Base-by-base conservation (phyloP, 2,113 vertebrate genomes). In the Polypterus senegalus region DNA sequence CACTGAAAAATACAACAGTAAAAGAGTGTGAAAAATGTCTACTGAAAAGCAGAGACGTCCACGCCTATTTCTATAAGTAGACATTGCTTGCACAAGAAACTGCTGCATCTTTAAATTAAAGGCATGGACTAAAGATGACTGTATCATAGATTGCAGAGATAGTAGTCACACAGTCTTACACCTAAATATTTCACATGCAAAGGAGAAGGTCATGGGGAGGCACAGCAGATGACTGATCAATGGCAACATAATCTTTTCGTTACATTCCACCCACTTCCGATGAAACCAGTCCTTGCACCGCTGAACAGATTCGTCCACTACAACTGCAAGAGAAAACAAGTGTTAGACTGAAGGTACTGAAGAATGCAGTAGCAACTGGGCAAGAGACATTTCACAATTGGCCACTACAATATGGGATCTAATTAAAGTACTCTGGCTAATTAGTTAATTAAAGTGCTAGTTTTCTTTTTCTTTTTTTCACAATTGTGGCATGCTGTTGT, bases 221-320 rank as follows among this genome's bases (percentile, higher is more conserved):
- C 94, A 98, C n/a, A 98, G 51, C 10, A 97, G 4, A 74, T 91
- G 77, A 69, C 44, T 88, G 73, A 97, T 5, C 53, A 96, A 5
- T 0, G 93, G 91, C 6, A 82, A 58, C 0, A 1, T 0, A 9
- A 91, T 49, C 0, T 0, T 3, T 0, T 2, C 2, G 78, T 76
- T 65, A 57, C 90, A 92, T 0, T 11, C 11, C 0, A 1, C 0
- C 3, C 88, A 54, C 65, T 82, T 90, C 1, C 0, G 0, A 0
- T 57, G 2, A 52, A 98, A 97, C 89, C 90, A 92, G 0, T 44
- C 6, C 7, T 0, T 44, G 64, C 94, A 98, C 46, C 77, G 77
- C 10, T 10, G 1, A 1, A 90, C 60, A 1, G 86, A 90, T 48
- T 4, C 0, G 0, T 78, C 3, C 2, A 97, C 76, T 49, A 97